These are phyloP conservation scores for Zaprionus inermis DNA, from an alignment of 1,140 invertebrate species.

Conservation along the genomic window DNA sequence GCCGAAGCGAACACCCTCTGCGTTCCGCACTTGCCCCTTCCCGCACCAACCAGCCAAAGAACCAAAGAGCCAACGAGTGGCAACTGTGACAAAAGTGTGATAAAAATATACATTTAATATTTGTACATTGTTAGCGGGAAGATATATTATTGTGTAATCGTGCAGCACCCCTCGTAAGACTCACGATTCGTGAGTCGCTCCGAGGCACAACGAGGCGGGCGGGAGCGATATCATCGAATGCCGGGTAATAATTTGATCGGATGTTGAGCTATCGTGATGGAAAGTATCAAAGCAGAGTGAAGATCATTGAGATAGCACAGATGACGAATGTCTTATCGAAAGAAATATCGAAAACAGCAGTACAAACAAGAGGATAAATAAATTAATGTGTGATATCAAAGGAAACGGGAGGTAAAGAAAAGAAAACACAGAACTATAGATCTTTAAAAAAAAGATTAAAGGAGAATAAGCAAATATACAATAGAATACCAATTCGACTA, in stretches of 20 bases:
- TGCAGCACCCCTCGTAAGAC: constrained; percentile 28
- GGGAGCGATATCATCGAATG: constrained; percentile 25
- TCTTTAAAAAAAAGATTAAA: constrained; percentile 3
- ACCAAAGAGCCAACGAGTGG: constrained; percentile 23
- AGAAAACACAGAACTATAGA: background rate
- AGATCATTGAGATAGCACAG: background rate
- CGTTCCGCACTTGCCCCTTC: background rate
- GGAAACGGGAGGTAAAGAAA: background rate
- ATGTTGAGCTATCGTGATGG: background rate
- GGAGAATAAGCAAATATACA: background rate
- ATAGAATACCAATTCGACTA: background rate
- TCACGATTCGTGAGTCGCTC: background rate
- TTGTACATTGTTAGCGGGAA: constrained; percentile 81
- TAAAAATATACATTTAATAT: constrained; percentile 83
- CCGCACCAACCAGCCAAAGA: background rate
- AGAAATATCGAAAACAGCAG: background rate
- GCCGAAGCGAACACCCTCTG: constrained; percentile 9
- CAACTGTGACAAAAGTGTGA: constrained; percentile 66
- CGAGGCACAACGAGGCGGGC: background rate
- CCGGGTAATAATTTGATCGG: constrained; percentile 8
- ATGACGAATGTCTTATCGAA: background rate
- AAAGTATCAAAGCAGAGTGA: background rate
- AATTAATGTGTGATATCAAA: background rate
- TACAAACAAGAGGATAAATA: constrained; percentile 2
- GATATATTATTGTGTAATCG: constrained; percentile 77